Evolutionary conservation across 1,140 invertebrate genomes (phyloP).

Genomic region (Battus philenor): DNA sequence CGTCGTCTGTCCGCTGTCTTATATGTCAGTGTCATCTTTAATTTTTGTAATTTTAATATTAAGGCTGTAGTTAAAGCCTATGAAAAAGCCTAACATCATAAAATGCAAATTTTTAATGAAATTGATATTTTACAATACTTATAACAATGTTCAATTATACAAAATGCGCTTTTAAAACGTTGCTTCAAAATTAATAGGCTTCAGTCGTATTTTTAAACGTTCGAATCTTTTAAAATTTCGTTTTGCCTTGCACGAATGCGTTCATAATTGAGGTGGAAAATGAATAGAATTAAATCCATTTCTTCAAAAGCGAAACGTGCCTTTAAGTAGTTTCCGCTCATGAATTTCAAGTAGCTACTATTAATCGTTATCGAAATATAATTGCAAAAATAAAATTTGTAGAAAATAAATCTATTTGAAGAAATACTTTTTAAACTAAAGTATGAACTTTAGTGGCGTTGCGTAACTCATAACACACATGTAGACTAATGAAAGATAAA

Average conservation of each 20-base stretch:
- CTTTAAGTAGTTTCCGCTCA: slow-evolving; percentile 15
- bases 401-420: no score
- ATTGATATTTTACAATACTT: neutral
- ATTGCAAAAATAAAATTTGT: no score
- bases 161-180: slow-evolving; percentile 1
- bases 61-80: no score
- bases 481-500: no score
- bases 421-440: no score
- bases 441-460: no score
- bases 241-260: slow-evolving; percentile 20
- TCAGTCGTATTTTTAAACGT: slow-evolving; percentile 13
- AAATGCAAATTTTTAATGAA: no score
- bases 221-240: slow-evolving; percentile 22
- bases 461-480: no score
- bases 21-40: no score
- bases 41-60: no score
- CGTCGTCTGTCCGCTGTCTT: no score
- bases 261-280: slow-evolving; percentile 21
- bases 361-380: slow-evolving; percentile 14
- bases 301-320: slow-evolving; percentile 16
- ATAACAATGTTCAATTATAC: slow-evolving; percentile 10
- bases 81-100: no score
- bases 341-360: slow-evolving; percentile 17
- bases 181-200: neutral
- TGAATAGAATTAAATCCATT: slow-evolving; percentile 17